Evolutionary conservation across 1,140 invertebrate species (phyloP), one percentile per base, ranked within the genome.

Genomic region (Portunus trituberculatus): DNA sequence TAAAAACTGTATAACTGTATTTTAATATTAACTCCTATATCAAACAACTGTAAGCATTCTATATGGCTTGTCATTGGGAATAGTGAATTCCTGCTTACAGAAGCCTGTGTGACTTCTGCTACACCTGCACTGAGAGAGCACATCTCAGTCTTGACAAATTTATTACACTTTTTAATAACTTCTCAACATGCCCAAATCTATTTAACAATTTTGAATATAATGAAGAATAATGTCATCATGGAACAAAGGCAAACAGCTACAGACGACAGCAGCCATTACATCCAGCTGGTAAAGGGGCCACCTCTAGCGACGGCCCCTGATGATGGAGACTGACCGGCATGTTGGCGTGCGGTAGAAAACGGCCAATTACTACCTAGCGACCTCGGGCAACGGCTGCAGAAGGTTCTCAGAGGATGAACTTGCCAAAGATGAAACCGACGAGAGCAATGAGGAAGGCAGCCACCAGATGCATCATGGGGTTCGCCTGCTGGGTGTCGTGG

Each of bases 381-480:
- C 91, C 90, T 82, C 88, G 94, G 46, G 94, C 29, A n/a, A 39
- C 59, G 82, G 92, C 52, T 86, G n/a, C 31, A 32, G 90, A 59
- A 95, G 87, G 45, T 86, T 29, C 96, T 97, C 97, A 97, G 93
- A 97, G 97, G 93, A 97, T 96, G 95, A 97, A 97, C 96, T 97
- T 97, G 82, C 97, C 97, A 46, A 97, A 95, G 89, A 97, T 96
- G 90, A 97, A 96, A 95, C 97, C 97, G 95, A 97, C 95, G 87
- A 97, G 96, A 88, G 95, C 97, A 84, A 96, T 96, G 46, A 96
- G 92, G 87, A 97, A 93, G 45, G 97, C 97, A 96, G 97, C 96
- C 91, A 97, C 96, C 45, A 97, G 96, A 93, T 97, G 97, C 45
- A 97, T 96, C 96, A 97, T 97, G 31, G 97, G 87, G 96, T 95